Base-by-base conservation (phyloP, 2,113 vertebrate genomes). In the Plotosus lineatus region DNA sequence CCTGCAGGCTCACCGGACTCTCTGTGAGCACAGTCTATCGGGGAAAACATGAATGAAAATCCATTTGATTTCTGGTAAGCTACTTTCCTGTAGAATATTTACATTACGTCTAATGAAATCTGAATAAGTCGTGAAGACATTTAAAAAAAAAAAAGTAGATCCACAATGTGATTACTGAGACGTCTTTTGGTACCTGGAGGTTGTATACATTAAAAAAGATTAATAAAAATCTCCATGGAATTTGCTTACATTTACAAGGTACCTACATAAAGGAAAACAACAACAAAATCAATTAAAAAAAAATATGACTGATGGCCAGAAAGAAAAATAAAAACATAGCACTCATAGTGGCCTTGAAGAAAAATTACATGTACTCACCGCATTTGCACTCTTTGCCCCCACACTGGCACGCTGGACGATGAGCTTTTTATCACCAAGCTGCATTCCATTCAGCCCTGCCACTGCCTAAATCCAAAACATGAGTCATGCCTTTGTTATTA, bases 361-460 rank as follows among this genome's bases (percentile, higher is more conserved):
- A 1, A 60, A 48, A 44, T 28, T 73, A 63, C 26, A 55, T 38
- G 21, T 46, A 85, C 90, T 92, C 87, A 93, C 93, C 78, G 89
- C 87, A 71, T 90, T 92, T 56, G 90, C 81, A 33, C 91, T 93
- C 86, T 94, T 94, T 60, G 92, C 93, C 26, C 93, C 93, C 63
- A 94, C 93, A 4, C 93, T 94, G 4, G 93, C 93, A 74, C 93
- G 88, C 80, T 94, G 93, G 60, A 94, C 93, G 19, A 94, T 93
- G 71, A 94, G 93, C 88, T 93, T 94, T 77, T 94, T 94, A 88
- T 94, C 93, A 0, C 93, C 93, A 53, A 94, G 91, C 77, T 94
- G 93, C 93, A 94, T 94, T 75, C 93, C 93, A 74, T 94, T 93
- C 82, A 94, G 90, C 28, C 93, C 93, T 9, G 91, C 88, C 2